Base-by-base conservation (phyloP, 1,140 invertebrate genomes). In the Cotesia vestalis region DNA sequence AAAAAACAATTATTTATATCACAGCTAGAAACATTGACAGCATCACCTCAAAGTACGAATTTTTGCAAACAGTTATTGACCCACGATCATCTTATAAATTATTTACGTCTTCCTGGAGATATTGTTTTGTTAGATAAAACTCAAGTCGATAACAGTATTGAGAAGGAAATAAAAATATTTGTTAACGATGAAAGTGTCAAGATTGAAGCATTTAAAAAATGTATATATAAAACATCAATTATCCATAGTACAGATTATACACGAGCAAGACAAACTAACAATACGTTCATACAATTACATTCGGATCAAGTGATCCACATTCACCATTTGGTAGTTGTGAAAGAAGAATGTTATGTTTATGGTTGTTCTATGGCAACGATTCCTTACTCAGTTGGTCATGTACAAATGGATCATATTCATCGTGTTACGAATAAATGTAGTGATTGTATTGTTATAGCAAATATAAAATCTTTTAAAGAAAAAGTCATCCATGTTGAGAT, bases 161-260 rank as follows among this genome's bases (percentile, higher is more conserved):
- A 55, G 12, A 11, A 12, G 14, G 12, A 12, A 17, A 55, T 55
- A 4, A 55, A 17, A 55, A 17, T n/a, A 4, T 55, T n/a, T 53
- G 57, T 69, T 69, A 35, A 59, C 11, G 20, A 69, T 17, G n/a
- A 35, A n/a, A n/a, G 2, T 40, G 34, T 4, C 59, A 4, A 20
- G 34, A 60, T 57, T 17, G 3, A 17, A 69, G 55, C 35, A 4
- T 69, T 38, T 53, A 36, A 69, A 14, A 35, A 53, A 69, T 69
- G 55, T 34, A 40, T 69, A 12, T 69, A 38, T 17, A 69, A 69
- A 40, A 6, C 3, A 14, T 36, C 14, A 20, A 17, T 59, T 0
- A 12, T 69, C 8, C 67, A 57, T 17, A 69, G 67, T 40, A 69
- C 55, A 36, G 55, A 51, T 8, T 69, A 69, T 36, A 69, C 14